A percentile compares a stretch with the other conserved stretches of the same genome.
Conservation (phyloP, 1,140 invertebrate genomes). For the Venturia canescens region DNA sequence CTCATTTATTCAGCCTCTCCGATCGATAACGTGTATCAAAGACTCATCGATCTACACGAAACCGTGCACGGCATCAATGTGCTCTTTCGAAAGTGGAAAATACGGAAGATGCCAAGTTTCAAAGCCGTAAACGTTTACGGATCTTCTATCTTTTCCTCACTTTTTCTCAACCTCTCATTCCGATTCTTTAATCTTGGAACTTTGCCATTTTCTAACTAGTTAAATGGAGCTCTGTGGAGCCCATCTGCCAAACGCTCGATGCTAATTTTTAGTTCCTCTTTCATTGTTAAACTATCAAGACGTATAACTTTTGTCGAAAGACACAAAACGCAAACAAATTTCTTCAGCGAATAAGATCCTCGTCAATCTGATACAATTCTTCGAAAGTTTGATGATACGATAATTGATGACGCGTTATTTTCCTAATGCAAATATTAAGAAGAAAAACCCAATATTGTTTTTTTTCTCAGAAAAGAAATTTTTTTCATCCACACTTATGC, state of each 20-base stretch:
- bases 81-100: slow-evolving; percentile 37
- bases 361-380: too few species aligned
- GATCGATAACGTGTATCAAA: slow-evolving; percentile 4
- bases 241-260: neutral
- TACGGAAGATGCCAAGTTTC: slow-evolving; percentile 43
- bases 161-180: neutral
- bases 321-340: too few species aligned
- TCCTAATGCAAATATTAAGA: too few species aligned
- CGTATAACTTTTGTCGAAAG: too few species aligned
- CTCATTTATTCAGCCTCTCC: slow-evolving; percentile 27
- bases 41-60: neutral
- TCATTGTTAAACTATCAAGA: neutral
- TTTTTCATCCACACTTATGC: too few species aligned
- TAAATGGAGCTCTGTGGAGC: slow-evolving; percentile 9
- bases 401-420: too few species aligned
- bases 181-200: neutral
- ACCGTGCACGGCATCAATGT: neutral
- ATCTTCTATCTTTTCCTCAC: neutral
- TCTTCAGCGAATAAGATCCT: too few species aligned
- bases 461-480: too few species aligned
- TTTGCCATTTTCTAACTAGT: slow-evolving; percentile 3
- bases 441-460: too few species aligned
- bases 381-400: too few species aligned
- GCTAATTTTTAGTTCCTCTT: slow-evolving; percentile 3
- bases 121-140: slow-evolving; percentile 41